Percentiles rank a stretch among this genome's conserved stretches.
These are phyloP conservation scores for Lasioglossum villosulum DNA, from an alignment of 2,888 invertebrate genomes.

Conservation along the genomic window DNA sequence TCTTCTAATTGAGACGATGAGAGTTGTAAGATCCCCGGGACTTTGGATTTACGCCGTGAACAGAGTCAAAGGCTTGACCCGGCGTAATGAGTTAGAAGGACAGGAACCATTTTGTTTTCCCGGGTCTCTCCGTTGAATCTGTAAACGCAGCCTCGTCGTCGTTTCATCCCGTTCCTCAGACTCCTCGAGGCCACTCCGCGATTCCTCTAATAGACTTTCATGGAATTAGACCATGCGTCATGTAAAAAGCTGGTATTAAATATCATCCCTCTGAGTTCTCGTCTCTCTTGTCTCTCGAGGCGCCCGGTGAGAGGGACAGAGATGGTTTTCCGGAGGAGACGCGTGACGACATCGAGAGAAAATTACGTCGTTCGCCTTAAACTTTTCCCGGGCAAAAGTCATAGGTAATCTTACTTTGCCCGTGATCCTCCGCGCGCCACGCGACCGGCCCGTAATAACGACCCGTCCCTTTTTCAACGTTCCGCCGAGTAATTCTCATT, in stretches of 20 bases:
- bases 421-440: not conserved
- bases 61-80: not conserved
- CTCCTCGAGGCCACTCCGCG: slow-evolving; percentile 50
- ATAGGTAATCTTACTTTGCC: slow-evolving; percentile 18
- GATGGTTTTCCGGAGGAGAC: slow-evolving; percentile 21
- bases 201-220: slow-evolving; percentile 77
- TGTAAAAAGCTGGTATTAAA: slow-evolving; percentile 72
- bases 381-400: slow-evolving; percentile 22
- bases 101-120: not conserved
- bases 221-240: slow-evolving; percentile 79
- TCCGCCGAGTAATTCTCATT: not conserved
- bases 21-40: not conserved
- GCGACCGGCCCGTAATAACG: slow-evolving; percentile 3
- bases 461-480: slow-evolving; percentile 3
- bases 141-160: slow-evolving; percentile 10
- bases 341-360: slow-evolving; percentile 27
- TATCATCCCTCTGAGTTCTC: slow-evolving; percentile 56
- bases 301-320: not conserved
- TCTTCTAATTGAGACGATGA: not conserved
- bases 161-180: slow-evolving; percentile 47
- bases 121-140: not conserved
- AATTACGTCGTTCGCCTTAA: slow-evolving; percentile 16
- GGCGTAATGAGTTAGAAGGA: not conserved
- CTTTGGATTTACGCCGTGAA: not conserved
- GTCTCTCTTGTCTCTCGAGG: slow-evolving; percentile 2